Conservation (phyloP, 2,113 vertebrate genomes). For the Microtus richardsoni region DNA sequence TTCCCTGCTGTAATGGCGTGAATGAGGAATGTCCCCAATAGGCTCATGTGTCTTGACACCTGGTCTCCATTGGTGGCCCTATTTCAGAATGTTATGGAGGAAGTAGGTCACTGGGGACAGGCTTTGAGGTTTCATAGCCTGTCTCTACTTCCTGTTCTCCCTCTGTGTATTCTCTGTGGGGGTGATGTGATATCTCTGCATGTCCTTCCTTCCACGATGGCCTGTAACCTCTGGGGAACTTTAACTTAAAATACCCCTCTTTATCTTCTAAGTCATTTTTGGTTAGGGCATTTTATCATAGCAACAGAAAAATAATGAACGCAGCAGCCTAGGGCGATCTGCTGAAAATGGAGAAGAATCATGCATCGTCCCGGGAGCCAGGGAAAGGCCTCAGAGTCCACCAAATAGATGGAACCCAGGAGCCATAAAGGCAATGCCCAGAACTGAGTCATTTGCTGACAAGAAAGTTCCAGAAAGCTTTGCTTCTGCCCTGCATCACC, state of each 20-base stretch:
- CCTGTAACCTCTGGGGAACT: neutral
- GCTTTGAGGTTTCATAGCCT: neutral
- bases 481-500: neutral
- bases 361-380: neutral
- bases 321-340: neutral
- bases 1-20: neutral
- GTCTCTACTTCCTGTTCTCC: too few relatives aligned
- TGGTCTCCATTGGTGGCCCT: neutral
- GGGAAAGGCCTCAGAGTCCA: neutral
- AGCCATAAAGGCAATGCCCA: neutral
- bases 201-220: neutral
- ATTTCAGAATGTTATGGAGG: neutral
- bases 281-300: neutral
- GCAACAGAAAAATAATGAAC: neutral
- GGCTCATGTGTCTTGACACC: neutral
- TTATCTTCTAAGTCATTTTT: neutral
- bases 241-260: neutral
- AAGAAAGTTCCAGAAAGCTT: neutral
- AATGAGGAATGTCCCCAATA: neutral
- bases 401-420: neutral
- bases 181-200: neutral
- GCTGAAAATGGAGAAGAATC: neutral
- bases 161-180: neutral
- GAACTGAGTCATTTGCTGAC: neutral
- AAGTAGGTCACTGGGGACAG: neutral